A percentile compares a stretch with the other conserved stretches of the same genome.
phyloP scores from a whole-genome alignment of 2,888 invertebrate species.

The Plebejus melissa region DNA sequence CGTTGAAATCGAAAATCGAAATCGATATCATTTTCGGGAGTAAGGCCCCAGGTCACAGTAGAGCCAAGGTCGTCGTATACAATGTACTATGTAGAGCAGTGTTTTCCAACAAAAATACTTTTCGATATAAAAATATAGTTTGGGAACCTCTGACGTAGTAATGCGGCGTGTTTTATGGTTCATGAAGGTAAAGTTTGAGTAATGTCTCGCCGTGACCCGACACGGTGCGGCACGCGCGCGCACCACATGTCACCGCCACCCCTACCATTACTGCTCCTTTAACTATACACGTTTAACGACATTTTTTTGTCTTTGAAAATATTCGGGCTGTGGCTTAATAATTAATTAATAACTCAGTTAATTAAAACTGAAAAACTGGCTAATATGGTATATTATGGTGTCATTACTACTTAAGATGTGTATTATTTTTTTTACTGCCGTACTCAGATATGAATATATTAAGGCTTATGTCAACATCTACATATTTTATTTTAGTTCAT shows the following conservation, averaged over 20 bases:
- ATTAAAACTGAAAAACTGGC: not conserved
- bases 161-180: not conserved
- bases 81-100: too few relatives aligned
- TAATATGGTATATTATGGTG: not conserved
- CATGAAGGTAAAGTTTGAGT: conserved; percentile 36
- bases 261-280: not conserved
- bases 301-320: not conserved
- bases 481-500: too few relatives aligned
- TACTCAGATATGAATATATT: too few relatives aligned
- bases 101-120: too few relatives aligned
- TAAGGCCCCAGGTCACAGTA: too few relatives aligned
- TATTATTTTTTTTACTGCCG: too few relatives aligned
- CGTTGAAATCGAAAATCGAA: too few relatives aligned
- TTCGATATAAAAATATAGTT: not conserved
- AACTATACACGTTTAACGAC: not conserved
- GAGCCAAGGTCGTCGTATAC: too few relatives aligned
- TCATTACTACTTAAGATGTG: too few relatives aligned
- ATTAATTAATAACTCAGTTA: not conserved
- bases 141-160: not conserved
- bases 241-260: conserved; percentile 52
- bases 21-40: too few relatives aligned
- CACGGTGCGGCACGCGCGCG: conserved; percentile 51
- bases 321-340: not conserved
- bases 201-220: conserved; percentile 42
- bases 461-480: too few relatives aligned